A percentile compares a stretch with the other conserved stretches of the same genome.
phyloP scores from a whole-genome alignment of 2,113 vertebrate species.

The Megaceryle maxima region DNA sequence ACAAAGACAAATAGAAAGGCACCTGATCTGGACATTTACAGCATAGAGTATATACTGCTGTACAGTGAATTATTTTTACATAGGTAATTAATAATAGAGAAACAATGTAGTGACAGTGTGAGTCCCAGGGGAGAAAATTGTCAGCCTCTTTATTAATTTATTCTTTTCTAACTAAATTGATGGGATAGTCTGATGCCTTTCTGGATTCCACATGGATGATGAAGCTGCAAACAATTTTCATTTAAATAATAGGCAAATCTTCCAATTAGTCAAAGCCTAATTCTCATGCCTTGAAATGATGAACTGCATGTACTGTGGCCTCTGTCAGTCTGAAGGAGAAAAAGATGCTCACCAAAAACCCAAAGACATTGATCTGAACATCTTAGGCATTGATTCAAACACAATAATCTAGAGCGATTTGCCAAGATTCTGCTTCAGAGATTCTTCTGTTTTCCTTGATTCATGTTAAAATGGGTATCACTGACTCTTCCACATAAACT shows the following conservation, averaged over 20 bases:
- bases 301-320: slow-evolving; percentile 46
- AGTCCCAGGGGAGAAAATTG: slow-evolving; percentile 63
- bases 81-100: slow-evolving; percentile 74
- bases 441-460: slow-evolving; percentile 65
- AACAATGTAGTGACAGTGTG: slow-evolving; percentile 61
- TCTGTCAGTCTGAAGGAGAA: slow-evolving; percentile 58
- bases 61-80: slow-evolving; percentile 61
- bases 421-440: slow-evolving; percentile 26
- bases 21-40: not conserved
- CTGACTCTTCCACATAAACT: not conserved
- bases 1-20: not conserved
- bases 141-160: slow-evolving; percentile 68
- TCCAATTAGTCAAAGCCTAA: slow-evolving; percentile 78
- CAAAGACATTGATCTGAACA: slow-evolving; percentile 59
- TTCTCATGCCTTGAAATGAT: slow-evolving; percentile 71
- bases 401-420: slow-evolving; percentile 59
- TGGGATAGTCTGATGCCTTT: slow-evolving; percentile 65
- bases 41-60: not conserved
- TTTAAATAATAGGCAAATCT: slow-evolving; percentile 77
- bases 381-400: slow-evolving; percentile 56
- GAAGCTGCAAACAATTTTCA: slow-evolving; percentile 75
- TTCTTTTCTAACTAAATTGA: slow-evolving; percentile 76
- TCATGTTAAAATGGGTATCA: slow-evolving; percentile 55
- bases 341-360: not conserved
- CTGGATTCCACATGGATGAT: slow-evolving; percentile 65